phyloP scores from a whole-genome alignment of 2,888 invertebrate genomes.

The Dicycla oo region DNA sequence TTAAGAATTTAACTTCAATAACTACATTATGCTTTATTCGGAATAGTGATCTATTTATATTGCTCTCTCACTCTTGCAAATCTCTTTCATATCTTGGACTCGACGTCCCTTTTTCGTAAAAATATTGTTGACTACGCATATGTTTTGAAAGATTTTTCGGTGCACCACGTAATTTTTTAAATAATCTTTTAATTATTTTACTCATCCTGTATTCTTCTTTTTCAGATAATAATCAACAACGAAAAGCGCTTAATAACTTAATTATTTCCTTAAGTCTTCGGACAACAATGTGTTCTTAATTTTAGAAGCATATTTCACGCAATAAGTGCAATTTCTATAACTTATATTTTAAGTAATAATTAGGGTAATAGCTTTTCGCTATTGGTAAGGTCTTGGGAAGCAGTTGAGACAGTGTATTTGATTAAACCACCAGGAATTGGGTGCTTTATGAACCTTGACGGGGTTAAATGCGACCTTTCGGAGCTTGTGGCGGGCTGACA shows the following conservation, averaged over 20 bases:
- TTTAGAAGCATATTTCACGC: constrained; percentile 56
- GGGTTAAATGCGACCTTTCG: not conserved
- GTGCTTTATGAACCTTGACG: not conserved
- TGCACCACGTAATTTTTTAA: not conserved
- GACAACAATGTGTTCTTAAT: constrained; percentile 65
- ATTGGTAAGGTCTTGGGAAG: constrained; percentile 34
- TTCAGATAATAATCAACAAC: constrained; percentile 36
- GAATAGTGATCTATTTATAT: not conserved
- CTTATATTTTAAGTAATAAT: constrained; percentile 32
- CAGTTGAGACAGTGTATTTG: constrained; percentile 26
- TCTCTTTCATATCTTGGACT: no score
- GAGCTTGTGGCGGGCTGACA: not conserved
- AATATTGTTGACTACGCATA: not conserved
- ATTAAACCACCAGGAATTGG: not conserved
- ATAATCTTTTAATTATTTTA: not conserved
- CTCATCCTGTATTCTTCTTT: constrained; percentile 1
- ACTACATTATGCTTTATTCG: not conserved
- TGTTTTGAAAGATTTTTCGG: not conserved
- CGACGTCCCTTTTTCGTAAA: no score
- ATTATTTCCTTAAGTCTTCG: constrained; percentile 32
- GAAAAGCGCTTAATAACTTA: constrained; percentile 33
- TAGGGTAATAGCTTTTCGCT: constrained; percentile 26
- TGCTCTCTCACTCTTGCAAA: no score
- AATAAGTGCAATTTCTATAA: constrained; percentile 60
- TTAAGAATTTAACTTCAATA: no score